Base-by-base conservation (phyloP, 2,797 vertebrate species). In the Microcaecilia unicolor region DNA sequence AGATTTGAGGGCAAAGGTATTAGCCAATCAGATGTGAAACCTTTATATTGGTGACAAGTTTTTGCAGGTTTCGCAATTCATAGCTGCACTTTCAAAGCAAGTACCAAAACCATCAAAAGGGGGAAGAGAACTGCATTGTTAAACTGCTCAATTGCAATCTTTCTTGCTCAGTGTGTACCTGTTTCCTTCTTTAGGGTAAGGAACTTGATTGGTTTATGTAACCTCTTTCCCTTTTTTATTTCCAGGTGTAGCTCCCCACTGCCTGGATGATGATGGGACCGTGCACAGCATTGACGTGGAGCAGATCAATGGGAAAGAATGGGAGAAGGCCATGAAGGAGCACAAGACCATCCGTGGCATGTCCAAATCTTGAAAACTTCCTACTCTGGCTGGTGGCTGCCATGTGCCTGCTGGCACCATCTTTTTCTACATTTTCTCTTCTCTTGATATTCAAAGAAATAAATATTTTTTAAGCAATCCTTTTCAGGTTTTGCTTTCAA, bases 191-290 rank as follows among this genome's bases (percentile, higher is more conserved):
- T n/a, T n/a, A n/a, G n/a, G n/a, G n/a, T n/a, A n/a, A n/a, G n/a
- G n/a, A n/a, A n/a, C 44, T 17, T 12, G 15, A 22, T 28, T 2
- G 17, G 8, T 14, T 10, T 1, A n/a, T 18, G 10, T 34, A 34
- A 34, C n/a, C 7, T 36, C 17, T 23, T n/a, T 11, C 21, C n/a
- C 2, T 39, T 18, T 52, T 26, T n/a, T n/a, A n/a, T 52, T 39
- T 36, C 5, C 40, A 99, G 93, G 92, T 31, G 80, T 99, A 3
- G 86, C 90, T 16, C 86, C 87, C 1, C 92, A 98, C 40, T 98
- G 92, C 50, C 72, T 98, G 69, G 91, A 98, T 25, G 83, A 89
- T 24, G 83, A 89, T 24, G 95, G 90, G 22, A 92, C 90, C 0
- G 81, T 96, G 38, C 61, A 59, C 46, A 90, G 76, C 13, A 26